Percentiles rank a stretch among this genome's conserved stretches.
phyloP scores from a whole-genome alignment of 1,140 invertebrate genomes.

The Probaryconus sp. region DNA sequence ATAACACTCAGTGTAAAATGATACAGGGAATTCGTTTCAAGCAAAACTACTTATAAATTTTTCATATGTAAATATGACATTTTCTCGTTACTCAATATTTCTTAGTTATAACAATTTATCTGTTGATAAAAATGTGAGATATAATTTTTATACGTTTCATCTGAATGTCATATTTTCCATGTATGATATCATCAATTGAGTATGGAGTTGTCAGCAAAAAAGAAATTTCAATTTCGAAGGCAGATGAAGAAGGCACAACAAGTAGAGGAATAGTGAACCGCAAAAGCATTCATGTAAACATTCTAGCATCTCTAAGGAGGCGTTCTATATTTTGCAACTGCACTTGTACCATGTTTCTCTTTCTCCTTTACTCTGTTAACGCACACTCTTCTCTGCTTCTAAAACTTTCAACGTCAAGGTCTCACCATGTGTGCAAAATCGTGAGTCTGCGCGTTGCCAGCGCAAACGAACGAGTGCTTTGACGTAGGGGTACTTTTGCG shows the following conservation, averaged over 20 bases:
- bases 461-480: not conserved
- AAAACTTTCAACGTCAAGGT: slow-evolving; percentile 28
- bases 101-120: no score
- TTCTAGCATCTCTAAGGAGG: slow-evolving; percentile 55
- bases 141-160: no score
- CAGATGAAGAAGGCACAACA: slow-evolving; percentile 35
- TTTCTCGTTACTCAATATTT: no score
- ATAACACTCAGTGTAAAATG: no score
- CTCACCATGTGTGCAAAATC: slow-evolving; percentile 40
- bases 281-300: slow-evolving; percentile 64
- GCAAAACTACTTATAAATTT: no score
- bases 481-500: slow-evolving; percentile 28
- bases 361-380: slow-evolving; percentile 23
- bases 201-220: slow-evolving; percentile 37
- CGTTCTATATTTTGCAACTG: slow-evolving; percentile 51
- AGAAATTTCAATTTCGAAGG: slow-evolving; percentile 34
- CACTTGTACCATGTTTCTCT: slow-evolving; percentile 53
- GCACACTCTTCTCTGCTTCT: slow-evolving; percentile 37
- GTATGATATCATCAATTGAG: slow-evolving; percentile 44
- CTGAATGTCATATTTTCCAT: no score
- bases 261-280: slow-evolving; percentile 50
- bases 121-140: no score
- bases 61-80: no score
- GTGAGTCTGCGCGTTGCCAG: slow-evolving; percentile 18
- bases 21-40: no score